phyloP scores from a whole-genome alignment of 1,140 invertebrate species.

The Liolophura sinensis region DNA sequence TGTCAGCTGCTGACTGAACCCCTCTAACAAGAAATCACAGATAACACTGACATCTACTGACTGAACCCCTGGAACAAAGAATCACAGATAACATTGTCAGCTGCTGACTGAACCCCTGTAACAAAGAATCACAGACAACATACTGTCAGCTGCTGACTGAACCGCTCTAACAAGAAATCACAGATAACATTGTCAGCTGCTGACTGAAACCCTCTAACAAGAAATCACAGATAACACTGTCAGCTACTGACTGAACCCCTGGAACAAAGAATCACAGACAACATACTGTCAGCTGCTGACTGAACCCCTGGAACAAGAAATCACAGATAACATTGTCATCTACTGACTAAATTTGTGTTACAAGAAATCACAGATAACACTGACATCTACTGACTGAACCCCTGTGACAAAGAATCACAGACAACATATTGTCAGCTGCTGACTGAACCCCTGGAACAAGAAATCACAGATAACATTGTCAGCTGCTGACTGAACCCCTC shows the following conservation, averaged over 20 bases:
- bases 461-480: slow-evolving; percentile 99
- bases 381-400: no score
- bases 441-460: no score
- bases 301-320: slow-evolving; percentile 83
- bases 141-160: slow-evolving; percentile 98
- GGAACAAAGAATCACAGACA: slow-evolving; percentile 33
- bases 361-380: no score
- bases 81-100: slow-evolving; percentile 99
- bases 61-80: no score
- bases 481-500: slow-evolving; percentile 97
- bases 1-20: no score
- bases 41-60: no score
- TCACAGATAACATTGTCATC: slow-evolving; percentile 9
- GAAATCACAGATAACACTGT: slow-evolving; percentile 99
- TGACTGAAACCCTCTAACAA: no score
- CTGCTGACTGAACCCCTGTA: slow-evolving; percentile 96
- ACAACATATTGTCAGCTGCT: slow-evolving; percentile 99
- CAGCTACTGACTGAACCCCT: slow-evolving; percentile 98
- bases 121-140: slow-evolving; percentile 93
- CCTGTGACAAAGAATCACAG: no score
- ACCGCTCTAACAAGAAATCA: slow-evolving; percentile 84
- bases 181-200: slow-evolving; percentile 99
- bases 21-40: no score
- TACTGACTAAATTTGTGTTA: no score
- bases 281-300: slow-evolving; percentile 84